phyloP scores from a whole-genome alignment of 1,140 invertebrate genomes.

The Grapholita molesta region DNA sequence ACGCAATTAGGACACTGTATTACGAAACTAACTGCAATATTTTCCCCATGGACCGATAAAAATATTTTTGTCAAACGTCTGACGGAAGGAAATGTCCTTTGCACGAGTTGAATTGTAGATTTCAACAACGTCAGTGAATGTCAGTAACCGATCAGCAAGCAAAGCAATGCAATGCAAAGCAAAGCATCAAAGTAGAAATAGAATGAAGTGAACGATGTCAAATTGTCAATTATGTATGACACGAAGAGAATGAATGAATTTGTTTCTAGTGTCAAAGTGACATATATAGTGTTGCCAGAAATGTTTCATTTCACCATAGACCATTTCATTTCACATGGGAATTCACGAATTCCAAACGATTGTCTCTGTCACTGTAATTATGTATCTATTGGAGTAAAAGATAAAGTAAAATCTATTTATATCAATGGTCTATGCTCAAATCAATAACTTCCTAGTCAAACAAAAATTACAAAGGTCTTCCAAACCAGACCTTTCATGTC shows the following conservation, averaged over 20 bases:
- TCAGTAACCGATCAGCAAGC: neutral
- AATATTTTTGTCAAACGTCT: slow-evolving; percentile 16
- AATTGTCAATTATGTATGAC: neutral
- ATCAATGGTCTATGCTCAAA: no score
- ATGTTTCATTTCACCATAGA: neutral
- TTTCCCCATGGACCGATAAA: slow-evolving; percentile 8
- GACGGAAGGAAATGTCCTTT: slow-evolving; percentile 14
- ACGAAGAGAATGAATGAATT: neutral
- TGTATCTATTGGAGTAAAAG: no score
- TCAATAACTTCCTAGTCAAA: no score
- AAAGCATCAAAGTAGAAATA: no score
- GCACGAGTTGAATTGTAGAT: slow-evolving; percentile 1
- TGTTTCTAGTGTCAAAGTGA: neutral
- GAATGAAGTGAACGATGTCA: neutral
- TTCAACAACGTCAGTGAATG: neutral
- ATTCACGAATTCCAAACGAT: no score
- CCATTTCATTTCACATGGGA: no score
- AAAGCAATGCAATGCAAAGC: no score
- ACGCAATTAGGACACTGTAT: slow-evolving; percentile 3
- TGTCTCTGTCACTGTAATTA: no score
- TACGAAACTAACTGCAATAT: slow-evolving; percentile 12
- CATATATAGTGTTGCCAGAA: neutral
- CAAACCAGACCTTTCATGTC: no score
- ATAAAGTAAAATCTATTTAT: no score
- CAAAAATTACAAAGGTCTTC: no score